Percentiles rank a stretch among this genome's conserved stretches.
Evolutionary conservation across 2,113 vertebrate species (phyloP).

Genomic region (Hucho hucho): DNA sequence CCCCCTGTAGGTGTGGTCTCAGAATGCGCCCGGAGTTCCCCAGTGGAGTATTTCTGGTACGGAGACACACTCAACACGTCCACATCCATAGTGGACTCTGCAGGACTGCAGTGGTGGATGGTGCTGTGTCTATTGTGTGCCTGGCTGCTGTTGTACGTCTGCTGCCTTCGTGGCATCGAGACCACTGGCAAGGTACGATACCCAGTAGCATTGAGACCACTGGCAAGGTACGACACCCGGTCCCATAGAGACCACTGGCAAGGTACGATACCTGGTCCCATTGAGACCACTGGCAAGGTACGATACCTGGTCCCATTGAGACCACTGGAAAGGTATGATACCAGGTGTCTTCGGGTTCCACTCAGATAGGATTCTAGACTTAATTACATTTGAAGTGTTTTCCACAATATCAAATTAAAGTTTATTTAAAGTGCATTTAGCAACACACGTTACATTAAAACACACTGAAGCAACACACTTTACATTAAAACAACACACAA

Average conservation of each 20-base stretch:
- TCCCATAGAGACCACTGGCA: constrained; percentile 90
- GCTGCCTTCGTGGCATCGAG: constrained; percentile 92
- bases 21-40: constrained; percentile 84
- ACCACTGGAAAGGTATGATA: too few relatives aligned
- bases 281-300: background rate
- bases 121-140: constrained; percentile 81
- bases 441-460: too few relatives aligned
- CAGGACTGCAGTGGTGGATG: constrained; percentile 91
- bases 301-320: too few relatives aligned
- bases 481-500: too few relatives aligned
- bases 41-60: constrained; percentile 97
- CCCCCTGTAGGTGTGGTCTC: constrained; percentile 71
- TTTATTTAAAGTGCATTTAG: too few relatives aligned
- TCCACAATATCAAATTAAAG: too few relatives aligned
- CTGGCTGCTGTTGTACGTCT: constrained; percentile 87
- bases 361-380: background rate
- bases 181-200: constrained; percentile 89
- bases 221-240: too few relatives aligned
- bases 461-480: too few relatives aligned
- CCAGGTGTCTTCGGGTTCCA: background rate
- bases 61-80: constrained; percentile 90
- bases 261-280: constrained; percentile 70
- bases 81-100: constrained; percentile 71
- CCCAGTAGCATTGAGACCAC: background rate
- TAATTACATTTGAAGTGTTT: background rate